These are phyloP conservation scores for Antitype chi DNA, from an alignment of 2,888 invertebrate genomes.

Conservation along the genomic window DNA sequence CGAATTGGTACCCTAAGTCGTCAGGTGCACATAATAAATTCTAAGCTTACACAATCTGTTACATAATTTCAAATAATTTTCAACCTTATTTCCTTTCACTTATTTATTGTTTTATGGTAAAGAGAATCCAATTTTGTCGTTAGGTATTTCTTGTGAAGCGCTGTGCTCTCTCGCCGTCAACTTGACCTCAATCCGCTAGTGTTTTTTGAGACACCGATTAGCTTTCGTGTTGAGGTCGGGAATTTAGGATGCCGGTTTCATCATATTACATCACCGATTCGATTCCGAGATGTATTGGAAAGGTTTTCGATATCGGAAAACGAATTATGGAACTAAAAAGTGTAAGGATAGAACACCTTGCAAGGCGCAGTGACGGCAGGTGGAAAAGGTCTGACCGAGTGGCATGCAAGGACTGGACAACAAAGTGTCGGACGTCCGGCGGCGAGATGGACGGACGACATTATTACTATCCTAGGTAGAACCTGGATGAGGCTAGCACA, in stretches of 20 bases:
- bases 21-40: neutral
- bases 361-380: neutral
- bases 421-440: neutral
- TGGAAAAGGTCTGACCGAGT: neutral
- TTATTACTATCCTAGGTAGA: neutral
- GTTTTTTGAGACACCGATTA: conserved; percentile 32
- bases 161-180: conserved; percentile 23
- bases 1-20: no score
- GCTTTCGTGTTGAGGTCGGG: conserved; percentile 8
- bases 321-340: neutral
- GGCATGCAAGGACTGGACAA: neutral
- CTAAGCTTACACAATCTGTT: neutral
- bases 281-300: neutral
- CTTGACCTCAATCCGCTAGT: conserved; percentile 50
- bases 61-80: neutral
- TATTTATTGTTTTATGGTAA: conserved; percentile 12
- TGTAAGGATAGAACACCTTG: no score
- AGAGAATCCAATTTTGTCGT: conserved; percentile 50
- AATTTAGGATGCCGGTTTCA: neutral
- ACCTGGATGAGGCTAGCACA: neutral
- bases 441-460: neutral
- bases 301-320: neutral
- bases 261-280: neutral
- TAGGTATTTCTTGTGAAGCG: conserved; percentile 44
- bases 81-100: neutral